Percentiles rank a stretch among this genome's conserved stretches.
phyloP scores from a whole-genome alignment of 2,888 invertebrate species.

The Andricus quercusramuli region DNA sequence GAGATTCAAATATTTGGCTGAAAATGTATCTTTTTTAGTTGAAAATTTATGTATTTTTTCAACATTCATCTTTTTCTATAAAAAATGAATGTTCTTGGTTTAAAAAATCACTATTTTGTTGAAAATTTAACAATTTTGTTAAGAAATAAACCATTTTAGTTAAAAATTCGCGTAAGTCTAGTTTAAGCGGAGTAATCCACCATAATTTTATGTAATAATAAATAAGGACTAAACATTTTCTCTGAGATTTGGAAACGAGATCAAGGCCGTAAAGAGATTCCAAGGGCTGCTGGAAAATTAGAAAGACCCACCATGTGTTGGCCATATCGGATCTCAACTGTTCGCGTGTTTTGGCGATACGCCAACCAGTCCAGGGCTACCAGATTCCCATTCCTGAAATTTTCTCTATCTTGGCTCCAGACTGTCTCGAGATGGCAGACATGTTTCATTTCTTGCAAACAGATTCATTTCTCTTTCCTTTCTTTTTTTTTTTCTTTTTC shows the following conservation, averaged over 20 bases:
- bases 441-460: constrained; percentile 37
- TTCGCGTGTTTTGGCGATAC: constrained; percentile 37
- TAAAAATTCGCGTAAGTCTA: too few relatives aligned
- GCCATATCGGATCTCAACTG: constrained; percentile 22
- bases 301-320: constrained; percentile 28
- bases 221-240: background rate
- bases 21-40: too few relatives aligned
- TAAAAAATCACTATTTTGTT: too few relatives aligned
- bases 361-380: constrained; percentile 41
- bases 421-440: constrained; percentile 37
- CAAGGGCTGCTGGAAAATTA: constrained; percentile 24
- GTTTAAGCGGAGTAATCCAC: too few relatives aligned
- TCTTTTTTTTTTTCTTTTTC: background rate
- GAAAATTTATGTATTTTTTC: too few relatives aligned
- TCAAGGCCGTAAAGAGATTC: constrained; percentile 23
- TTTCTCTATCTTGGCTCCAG: constrained; percentile 38
- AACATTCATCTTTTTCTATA: too few relatives aligned
- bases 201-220: too few relatives aligned
- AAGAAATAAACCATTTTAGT: too few relatives aligned
- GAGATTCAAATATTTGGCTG: too few relatives aligned
- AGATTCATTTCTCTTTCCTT: background rate
- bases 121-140: too few relatives aligned
- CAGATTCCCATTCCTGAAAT: constrained; percentile 18
- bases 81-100: too few relatives aligned
- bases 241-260: constrained; percentile 30